Evolutionary conservation across 1,140 invertebrate species (phyloP), one percentile per base, ranked within the genome.

Genomic region (Acromyrmex echinatior): DNA sequence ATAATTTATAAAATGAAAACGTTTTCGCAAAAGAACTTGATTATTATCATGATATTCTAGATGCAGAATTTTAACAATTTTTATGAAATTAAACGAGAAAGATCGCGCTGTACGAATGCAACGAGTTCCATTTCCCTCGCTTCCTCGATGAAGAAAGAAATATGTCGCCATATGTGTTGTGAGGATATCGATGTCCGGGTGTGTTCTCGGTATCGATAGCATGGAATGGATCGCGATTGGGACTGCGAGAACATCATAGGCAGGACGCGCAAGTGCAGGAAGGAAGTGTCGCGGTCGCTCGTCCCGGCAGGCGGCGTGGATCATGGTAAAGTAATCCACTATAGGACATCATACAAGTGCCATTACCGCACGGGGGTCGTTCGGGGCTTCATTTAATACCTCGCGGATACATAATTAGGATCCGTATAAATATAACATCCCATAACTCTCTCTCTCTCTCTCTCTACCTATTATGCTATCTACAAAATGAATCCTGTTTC

Each of bases 241-340:
- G 79, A 89, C 74, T 58, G 35, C 62, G 66, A 74, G 77, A 79
- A 87, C 85, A 91, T 65, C 81, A 62, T 76, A 88, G 74, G 73
- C 87, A 93, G 90, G 92, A 95, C 91, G 91, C 87, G 91, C 80
- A 74, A 82, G 68, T 88, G 86, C 92, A 95, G 95, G 94, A 95
- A 95, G 95, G 95, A 95, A 95, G 94, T 94, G 93, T 95, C 94
- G 94, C 89, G 95, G 95, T 95, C 93, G 92, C 92, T 95, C 95
- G 95, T 95, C 94, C 94, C 94, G 94, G 90, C 94, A 95, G 95
- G 94, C n/a, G n/a, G n/a, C n/a, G n/a, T n/a, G n/a, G n/a, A n/a
- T 95, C 91, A 92, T 89, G 91, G 94, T 95, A 94, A 95, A 95
- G 93, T 95, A 94, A 95, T 95, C 94, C 94, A 95, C 92, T 93